phyloP scores from a whole-genome alignment of 2,113 vertebrate genomes.

The Takifugu flavidus region DNA sequence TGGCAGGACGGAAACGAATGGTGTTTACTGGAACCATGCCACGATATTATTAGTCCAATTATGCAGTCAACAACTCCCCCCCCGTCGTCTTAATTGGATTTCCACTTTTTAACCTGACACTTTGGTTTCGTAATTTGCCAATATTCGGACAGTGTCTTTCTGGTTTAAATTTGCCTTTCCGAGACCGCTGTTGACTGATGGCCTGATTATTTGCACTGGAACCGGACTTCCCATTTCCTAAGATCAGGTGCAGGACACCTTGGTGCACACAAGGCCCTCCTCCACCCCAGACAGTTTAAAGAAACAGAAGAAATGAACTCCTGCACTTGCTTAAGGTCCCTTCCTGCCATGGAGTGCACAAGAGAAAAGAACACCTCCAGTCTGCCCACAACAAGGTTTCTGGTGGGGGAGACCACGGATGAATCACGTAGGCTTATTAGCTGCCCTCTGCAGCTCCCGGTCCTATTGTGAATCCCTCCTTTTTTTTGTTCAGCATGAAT shows the following conservation, averaged over 20 bases:
- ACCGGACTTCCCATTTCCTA: no score
- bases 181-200: no score
- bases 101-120: no score
- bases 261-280: not conserved
- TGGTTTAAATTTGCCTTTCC: not conserved
- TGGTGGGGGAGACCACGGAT: slow-evolving; percentile 59
- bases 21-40: no score
- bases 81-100: no score
- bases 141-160: no score
- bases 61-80: no score
- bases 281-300: slow-evolving; percentile 9
- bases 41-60: no score
- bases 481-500: slow-evolving; percentile 42
- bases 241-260: no score
- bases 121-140: no score
- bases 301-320: slow-evolving; percentile 17
- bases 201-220: no score
- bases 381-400: slow-evolving; percentile 53
- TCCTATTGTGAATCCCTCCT: slow-evolving; percentile 55
- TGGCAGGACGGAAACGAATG: no score
- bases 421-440: slow-evolving; percentile 70
- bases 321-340: slow-evolving; percentile 1
- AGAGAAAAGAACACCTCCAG: slow-evolving; percentile 46
- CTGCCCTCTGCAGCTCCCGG: slow-evolving; percentile 56
- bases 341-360: slow-evolving; percentile 28